phyloP scores from a whole-genome alignment of 2,797 vertebrate genomes.

The Nyctalus aviator region DNA sequence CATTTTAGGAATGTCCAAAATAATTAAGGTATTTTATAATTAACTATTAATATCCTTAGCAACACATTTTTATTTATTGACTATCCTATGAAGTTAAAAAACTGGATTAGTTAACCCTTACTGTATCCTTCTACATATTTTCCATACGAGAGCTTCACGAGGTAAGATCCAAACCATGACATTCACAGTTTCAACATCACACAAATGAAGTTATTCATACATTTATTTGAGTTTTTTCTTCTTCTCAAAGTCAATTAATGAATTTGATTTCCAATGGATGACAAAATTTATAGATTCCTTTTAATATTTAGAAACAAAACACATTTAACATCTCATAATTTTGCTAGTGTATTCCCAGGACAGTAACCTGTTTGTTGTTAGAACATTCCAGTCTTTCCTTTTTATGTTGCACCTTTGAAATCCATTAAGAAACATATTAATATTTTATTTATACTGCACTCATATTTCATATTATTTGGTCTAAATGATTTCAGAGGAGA shows the following conservation, averaged over 20 bases:
- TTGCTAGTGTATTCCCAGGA: not conserved
- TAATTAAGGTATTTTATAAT: conserved; percentile 4
- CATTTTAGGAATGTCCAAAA: not conserved
- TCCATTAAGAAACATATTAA: conserved; percentile 79
- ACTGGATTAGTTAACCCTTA: not conserved
- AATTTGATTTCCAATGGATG: conserved; percentile 78
- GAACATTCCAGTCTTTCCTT: conserved; percentile 61
- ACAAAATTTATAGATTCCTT: conserved; percentile 9
- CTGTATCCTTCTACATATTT: not conserved
- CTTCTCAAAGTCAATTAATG: conserved; percentile 78
- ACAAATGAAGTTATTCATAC: not conserved
- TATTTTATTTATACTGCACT: conserved; percentile 78
- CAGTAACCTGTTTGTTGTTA: conserved; percentile 42
- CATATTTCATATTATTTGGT: conserved; percentile 66
- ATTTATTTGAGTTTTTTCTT: conserved; percentile 59
- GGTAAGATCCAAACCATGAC: not conserved
- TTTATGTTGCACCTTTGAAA: conserved; percentile 62
- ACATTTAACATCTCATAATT: conserved; percentile 70
- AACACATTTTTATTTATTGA: not conserved
- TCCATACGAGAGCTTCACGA: not conserved
- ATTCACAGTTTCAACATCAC: not conserved
- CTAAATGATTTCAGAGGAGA: conserved; percentile 79
- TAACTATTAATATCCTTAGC: not conserved
- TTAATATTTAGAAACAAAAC: conserved; percentile 76
- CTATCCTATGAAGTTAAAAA: not conserved